phyloP scores from a whole-genome alignment of 2,113 vertebrate species.

The Seriola aureovittata region DNA sequence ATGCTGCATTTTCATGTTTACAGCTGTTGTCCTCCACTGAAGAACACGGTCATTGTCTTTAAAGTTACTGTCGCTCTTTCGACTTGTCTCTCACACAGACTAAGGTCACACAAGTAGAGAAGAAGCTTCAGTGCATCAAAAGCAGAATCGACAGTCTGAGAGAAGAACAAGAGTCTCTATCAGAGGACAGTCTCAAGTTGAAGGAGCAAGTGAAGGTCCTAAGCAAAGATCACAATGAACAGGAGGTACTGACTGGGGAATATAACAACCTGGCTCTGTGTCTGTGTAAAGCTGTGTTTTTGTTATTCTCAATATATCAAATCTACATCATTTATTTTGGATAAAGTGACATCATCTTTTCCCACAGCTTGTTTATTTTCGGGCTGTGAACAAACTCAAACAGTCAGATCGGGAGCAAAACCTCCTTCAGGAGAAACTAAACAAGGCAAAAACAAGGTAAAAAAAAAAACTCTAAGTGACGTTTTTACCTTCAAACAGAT shows the following conservation, averaged over 20 bases:
- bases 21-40: background rate
- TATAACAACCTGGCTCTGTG: background rate
- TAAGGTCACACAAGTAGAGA: conserved; percentile 42
- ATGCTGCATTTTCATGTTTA: conserved; percentile 4
- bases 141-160: conserved; percentile 31
- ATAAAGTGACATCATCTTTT: background rate
- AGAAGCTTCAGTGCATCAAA: conserved; percentile 46
- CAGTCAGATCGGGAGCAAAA: conserved; percentile 62
- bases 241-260: conserved; percentile 46
- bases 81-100: conserved; percentile 31
- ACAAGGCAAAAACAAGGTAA: conserved; percentile 57
- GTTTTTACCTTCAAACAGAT: background rate
- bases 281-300: background rate
- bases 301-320: background rate
- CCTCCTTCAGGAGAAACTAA: conserved; percentile 60
- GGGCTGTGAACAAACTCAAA: conserved; percentile 63
- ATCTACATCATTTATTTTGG: background rate
- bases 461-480: background rate
- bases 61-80: background rate
- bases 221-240: conserved; percentile 54
- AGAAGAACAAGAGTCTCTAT: conserved; percentile 40
- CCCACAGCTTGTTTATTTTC: conserved; percentile 57
- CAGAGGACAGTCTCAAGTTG: conserved; percentile 18
- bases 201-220: conserved; percentile 53
- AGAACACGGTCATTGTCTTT: background rate